A percentile compares a stretch with the other conserved stretches of the same genome.
phyloP scores from a whole-genome alignment of 1,140 invertebrate genomes.

The Megalopta genalis region DNA sequence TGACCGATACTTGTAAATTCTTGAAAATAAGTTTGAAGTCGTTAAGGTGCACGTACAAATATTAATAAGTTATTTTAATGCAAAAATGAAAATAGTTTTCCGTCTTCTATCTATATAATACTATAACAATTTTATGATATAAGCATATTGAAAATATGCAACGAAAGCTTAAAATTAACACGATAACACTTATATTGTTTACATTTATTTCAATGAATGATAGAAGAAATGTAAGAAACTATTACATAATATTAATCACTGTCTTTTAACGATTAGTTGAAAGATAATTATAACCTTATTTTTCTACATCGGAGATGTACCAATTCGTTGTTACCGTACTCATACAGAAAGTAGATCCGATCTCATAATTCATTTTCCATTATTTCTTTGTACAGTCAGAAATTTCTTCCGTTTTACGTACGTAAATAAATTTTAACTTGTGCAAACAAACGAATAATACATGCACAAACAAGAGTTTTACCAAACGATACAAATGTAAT shows the following conservation, averaged over 20 bases:
- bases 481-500: background rate
- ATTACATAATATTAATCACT: constrained; percentile 1
- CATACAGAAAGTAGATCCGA: constrained; percentile 12
- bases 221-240: constrained; percentile 9
- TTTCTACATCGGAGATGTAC: constrained; percentile 31
- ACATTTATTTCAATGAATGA: background rate
- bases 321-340: background rate
- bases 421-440: background rate
- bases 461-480: background rate
- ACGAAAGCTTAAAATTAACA: background rate
- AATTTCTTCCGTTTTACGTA: background rate
- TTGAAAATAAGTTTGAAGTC: background rate
- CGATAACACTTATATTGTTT: background rate
- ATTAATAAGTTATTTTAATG: background rate
- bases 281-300: constrained; percentile 62
- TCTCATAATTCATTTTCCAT: background rate
- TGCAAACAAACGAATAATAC: background rate
- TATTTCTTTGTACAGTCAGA: background rate
- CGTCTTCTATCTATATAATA: background rate
- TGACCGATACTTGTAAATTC: background rate
- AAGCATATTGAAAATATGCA: background rate
- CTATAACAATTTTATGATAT: background rate
- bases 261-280: constrained; percentile 61
- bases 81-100: background rate
- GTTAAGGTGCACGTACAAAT: background rate